Percentiles rank a stretch among this genome's conserved stretches.
Evolutionary conservation across 2,797 vertebrate species (phyloP).

Genomic region (Ctenosaura bakeri): DNA sequence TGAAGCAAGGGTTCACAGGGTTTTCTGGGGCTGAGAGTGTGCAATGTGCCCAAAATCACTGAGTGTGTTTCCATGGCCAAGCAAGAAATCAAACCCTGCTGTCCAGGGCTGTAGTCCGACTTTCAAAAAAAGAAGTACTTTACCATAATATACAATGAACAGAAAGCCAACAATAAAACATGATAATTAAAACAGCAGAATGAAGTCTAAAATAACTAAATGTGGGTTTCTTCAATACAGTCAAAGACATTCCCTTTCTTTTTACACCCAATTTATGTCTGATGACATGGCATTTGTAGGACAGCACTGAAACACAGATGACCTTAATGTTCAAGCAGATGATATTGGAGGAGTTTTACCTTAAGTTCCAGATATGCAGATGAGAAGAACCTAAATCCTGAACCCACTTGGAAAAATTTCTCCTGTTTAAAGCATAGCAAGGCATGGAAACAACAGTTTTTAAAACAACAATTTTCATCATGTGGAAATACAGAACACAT

Average conservation of each 20-base stretch:
- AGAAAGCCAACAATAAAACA: not conserved
- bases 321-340: not conserved
- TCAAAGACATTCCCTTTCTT: not conserved
- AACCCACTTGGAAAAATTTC: not conserved
- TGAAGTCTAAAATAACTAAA: not conserved
- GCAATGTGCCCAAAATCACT: no score
- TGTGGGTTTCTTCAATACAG: no score
- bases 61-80: no score
- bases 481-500: not conserved
- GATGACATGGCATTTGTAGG: not conserved
- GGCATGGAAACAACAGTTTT: not conserved
- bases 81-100: no score
- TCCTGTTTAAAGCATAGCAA: not conserved
- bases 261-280: not conserved
- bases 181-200: not conserved
- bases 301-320: not conserved
- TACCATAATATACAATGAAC: not conserved
- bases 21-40: no score
- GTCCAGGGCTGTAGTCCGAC: no score
- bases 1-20: no score
- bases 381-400: not conserved
- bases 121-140: no score
- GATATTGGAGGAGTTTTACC: not conserved
- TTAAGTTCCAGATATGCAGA: not conserved
- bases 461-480: not conserved